Percentiles rank a stretch among this genome's conserved stretches.
Conservation (phyloP, 2,888 invertebrate species). For the Tuta absoluta region DNA sequence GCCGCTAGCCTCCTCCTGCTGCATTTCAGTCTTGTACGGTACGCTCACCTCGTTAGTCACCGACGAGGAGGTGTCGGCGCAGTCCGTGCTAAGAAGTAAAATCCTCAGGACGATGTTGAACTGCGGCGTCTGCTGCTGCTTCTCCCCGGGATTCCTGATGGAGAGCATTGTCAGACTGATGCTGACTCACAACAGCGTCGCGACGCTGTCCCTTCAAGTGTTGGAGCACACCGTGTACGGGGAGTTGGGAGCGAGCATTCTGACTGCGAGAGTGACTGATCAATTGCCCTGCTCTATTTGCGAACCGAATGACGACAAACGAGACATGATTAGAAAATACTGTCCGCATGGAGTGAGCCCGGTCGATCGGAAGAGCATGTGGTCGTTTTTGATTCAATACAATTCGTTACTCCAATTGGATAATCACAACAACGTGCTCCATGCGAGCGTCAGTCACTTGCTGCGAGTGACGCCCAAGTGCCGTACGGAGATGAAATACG, state of each 20-base stretch:
- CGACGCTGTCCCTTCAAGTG: constrained; percentile 72
- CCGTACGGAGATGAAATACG: constrained; percentile 77
- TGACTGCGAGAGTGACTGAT: constrained; percentile 61
- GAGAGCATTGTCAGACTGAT: constrained; percentile 75
- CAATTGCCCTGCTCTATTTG: constrained; percentile 71
- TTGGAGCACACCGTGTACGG: constrained; percentile 82
- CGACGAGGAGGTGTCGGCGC: constrained; percentile 66
- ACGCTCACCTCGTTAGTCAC: constrained; percentile 73
- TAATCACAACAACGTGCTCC: constrained; percentile 77
- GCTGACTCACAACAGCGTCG: constrained; percentile 60
- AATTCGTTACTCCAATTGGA: constrained; percentile 79
- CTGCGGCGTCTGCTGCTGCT: constrained; percentile 84
- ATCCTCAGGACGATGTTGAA: constrained; percentile 79
- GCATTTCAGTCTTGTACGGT: constrained; percentile 80
- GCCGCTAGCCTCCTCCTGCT: constrained; percentile 73
- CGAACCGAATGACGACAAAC: constrained; percentile 57
- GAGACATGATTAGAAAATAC: constrained; percentile 50
- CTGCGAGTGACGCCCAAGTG: constrained; percentile 81
- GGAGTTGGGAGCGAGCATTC: constrained; percentile 78
- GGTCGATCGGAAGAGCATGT: constrained; percentile 65
- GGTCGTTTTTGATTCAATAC: constrained; percentile 82
- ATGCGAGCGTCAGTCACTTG: constrained; percentile 80
- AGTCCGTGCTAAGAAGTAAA: constrained; percentile 63
- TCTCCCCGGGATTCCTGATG: constrained; percentile 77
- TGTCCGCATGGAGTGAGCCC: constrained; percentile 59